Base-by-base conservation (phyloP, 2,888 invertebrate genomes). In the Leptinotarsa rubiginosa region DNA sequence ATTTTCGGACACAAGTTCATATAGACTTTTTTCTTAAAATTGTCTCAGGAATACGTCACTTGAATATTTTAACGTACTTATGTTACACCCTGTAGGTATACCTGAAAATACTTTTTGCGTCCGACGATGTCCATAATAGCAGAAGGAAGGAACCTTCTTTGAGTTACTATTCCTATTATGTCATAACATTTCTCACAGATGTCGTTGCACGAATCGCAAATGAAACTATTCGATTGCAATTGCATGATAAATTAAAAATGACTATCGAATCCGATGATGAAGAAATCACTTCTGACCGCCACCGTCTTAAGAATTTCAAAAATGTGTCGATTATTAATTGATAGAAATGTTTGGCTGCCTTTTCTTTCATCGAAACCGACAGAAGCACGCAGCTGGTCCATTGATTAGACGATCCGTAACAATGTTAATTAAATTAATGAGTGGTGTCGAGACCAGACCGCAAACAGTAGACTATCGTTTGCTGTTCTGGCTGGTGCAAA, bases 371-470 rank as follows among this genome's bases (percentile, higher is more conserved):
- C 18, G 22, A 64, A 22, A 50, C n/a, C 47, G 20, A 56, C 65
- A 71, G 65, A 69, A 65, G 68, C 71, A 69, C 65, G 64, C 64
- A 68, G 20, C 72, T 72, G 65, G 68, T 52, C 68, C 47, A 47
- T 59, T 65, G 70, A 54, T 47, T 50, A 56, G 68, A 47, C 68
- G 47, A 69, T 73, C 71, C 71, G 67, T 73, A 64, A 71, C 68
- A 69, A 73, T 73, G 75, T 68, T 76, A 76, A 76, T 76, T 76
- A 76, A 73, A 73, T 73, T 76, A 73, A 76, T 76, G 75, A 76
- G 75, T 65, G 64, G 59, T 75, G 73, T 71, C 73, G 69, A 68
- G 75, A 71, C 59, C 73, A 71, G 31, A 69, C 56, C 47, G 47
- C 68, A 73, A 73, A 73, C 73, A 73, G 62, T 73, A 65, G 71